Conservation (phyloP, 1,140 invertebrate species). For the Drosophila burlai region DNA sequence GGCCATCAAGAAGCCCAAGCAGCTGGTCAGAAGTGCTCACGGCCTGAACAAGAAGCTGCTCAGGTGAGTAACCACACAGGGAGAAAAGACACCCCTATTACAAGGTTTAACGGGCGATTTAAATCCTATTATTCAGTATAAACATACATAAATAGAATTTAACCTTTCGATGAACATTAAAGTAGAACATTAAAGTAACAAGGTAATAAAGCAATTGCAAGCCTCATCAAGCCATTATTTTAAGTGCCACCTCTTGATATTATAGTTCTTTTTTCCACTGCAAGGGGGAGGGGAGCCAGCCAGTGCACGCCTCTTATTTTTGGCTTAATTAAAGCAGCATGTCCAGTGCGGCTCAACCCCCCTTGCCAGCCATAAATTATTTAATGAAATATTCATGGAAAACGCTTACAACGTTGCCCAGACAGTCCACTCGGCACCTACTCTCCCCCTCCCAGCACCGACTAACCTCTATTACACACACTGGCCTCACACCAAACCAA, state of each 20-base stretch:
- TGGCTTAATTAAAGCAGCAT: slow-evolving; percentile 75
- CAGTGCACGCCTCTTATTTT: slow-evolving; percentile 56
- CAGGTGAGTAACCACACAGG: slow-evolving; percentile 63
- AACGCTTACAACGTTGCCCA: slow-evolving; percentile 56
- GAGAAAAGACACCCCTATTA: not conserved
- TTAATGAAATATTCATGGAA: slow-evolving; percentile 75
- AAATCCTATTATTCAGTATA: not conserved
- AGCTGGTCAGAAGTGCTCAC: slow-evolving; percentile 62
- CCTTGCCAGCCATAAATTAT: slow-evolving; percentile 66
- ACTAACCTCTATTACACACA: slow-evolving; percentile 18
- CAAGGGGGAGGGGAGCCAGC: not conserved
- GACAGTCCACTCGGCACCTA: slow-evolving; percentile 14
- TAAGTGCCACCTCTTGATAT: not conserved
- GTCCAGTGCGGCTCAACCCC: slow-evolving; percentile 40
- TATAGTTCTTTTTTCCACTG: slow-evolving; percentile 11
- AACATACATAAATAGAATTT: not conserved
- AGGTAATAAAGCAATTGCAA: slow-evolving; percentile 8
- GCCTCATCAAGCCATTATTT: not conserved
- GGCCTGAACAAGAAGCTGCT: slow-evolving; percentile 80
- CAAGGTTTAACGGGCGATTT: no score
- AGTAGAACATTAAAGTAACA: slow-evolving; percentile 3
- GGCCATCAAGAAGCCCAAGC: slow-evolving; percentile 54
- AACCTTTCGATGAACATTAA: not conserved
- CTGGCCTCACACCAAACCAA: slow-evolving; percentile 1
- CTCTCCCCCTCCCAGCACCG: not conserved